Evolutionary conservation across 2,113 vertebrate species (phyloP).

Genomic region (Cygnus atratus): DNA sequence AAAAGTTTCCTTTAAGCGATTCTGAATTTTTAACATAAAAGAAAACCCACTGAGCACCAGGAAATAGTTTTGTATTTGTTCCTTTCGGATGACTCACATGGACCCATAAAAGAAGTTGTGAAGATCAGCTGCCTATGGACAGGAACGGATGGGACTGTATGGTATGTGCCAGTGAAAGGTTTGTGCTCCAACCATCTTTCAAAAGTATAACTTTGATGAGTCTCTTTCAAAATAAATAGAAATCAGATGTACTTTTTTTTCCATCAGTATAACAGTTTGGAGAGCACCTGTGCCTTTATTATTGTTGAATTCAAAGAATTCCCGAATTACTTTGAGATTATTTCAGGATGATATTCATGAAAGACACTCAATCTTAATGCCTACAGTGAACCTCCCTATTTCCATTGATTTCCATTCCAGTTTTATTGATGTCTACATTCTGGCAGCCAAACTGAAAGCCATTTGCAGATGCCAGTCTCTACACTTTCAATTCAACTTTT

Average conservation of each 20-base stretch:
- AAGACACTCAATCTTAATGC: not conserved
- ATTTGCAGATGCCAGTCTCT: not conserved
- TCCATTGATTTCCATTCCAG: not conserved
- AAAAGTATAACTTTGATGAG: not conserved
- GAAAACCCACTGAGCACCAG: not conserved
- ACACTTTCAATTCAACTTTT: accelerated
- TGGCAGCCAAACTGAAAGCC: not conserved
- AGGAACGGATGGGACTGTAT: not conserved
- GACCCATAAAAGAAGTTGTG: not conserved
- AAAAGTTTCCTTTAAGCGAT: not conserved
- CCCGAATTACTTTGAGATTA: not conserved
- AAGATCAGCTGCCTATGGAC: not conserved
- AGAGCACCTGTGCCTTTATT: not conserved
- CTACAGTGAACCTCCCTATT: not conserved
- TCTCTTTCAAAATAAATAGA: not conserved
- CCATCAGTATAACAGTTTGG: not conserved
- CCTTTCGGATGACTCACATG: not conserved
- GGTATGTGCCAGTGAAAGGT: not conserved
- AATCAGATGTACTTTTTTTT: not conserved
- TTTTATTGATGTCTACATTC: not conserved
- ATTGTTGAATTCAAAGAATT: not conserved
- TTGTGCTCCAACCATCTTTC: not conserved
- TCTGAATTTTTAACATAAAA: not conserved
- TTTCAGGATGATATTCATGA: not conserved
- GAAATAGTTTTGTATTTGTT: not conserved